Conservation (phyloP, 2,113 vertebrate species). For the Ceyx melanurus region DNA sequence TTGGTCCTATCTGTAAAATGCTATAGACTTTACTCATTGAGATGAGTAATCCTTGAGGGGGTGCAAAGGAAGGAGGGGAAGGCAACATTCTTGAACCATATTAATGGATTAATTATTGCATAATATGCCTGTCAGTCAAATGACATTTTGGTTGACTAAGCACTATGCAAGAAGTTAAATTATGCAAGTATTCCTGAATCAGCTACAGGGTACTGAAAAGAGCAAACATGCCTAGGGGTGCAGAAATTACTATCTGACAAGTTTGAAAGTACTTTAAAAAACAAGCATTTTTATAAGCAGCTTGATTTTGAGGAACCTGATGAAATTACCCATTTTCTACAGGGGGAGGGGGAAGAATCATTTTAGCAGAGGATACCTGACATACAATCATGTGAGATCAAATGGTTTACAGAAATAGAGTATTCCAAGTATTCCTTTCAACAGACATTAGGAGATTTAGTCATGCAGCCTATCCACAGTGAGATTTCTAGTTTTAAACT, state of each 20-base stretch:
- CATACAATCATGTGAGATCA: background rate
- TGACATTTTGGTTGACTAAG: constrained; percentile 21
- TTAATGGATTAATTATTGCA: constrained; percentile 39
- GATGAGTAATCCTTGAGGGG: background rate
- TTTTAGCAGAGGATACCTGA: background rate
- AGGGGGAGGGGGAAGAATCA: background rate
- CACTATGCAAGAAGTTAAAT: constrained; percentile 24
- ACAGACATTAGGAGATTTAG: background rate
- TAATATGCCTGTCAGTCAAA: constrained; percentile 27
- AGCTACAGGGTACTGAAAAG: background rate
- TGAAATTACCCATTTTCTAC: background rate
- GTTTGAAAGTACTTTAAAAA: background rate
- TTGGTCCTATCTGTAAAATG: background rate
- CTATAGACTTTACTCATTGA: background rate
- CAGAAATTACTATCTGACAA: background rate
- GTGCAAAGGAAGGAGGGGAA: background rate
- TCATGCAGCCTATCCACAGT: background rate
- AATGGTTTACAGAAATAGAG: background rate
- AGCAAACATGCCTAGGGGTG: background rate
- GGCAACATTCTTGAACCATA: background rate
- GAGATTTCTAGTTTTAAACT: background rate
- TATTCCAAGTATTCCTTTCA: background rate
- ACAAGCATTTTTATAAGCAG: background rate
- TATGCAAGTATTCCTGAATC: constrained; percentile 9
- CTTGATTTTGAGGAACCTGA: background rate